Evolutionary conservation across 2,888 invertebrate species (phyloP), one percentile per base, ranked within the genome.

Genomic region (Atethmia centrago): DNA sequence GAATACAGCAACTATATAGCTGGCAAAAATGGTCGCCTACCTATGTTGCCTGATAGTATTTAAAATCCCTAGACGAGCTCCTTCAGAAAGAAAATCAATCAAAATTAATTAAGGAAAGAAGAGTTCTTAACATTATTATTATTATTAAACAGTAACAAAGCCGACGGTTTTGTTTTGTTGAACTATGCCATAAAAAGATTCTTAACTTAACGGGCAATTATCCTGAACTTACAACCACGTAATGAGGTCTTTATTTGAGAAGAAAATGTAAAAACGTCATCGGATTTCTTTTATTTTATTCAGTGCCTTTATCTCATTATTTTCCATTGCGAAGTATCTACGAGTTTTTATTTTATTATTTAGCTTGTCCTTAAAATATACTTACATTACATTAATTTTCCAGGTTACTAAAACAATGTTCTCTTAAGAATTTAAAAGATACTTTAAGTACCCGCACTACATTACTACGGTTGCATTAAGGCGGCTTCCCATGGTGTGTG

Each of bases 181-280:
- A 64, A 79, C 69, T 64, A 63, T 55, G 12, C 51, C n/a, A 71
- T 61, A 67, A 71, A 75, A 71, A 84, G 42, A 68, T 81, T 81
- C 51, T 58, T 75, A 62, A 71, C 66, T 58, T 74, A 85, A 82
- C 74, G 71, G 83, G 74, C 80, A 73, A 83, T 85, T 82, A 81
- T 79, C 71, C 74, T 83, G 79, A 83, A 83, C 77, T 79, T 80
- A 81, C 73, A 75, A 81, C 71, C 66, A 78, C 71, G 77, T 84
- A 86, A 87, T 84, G 80, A 80, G 79, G 80, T 82, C 71, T 78
- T 76, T 76, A 80, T 76, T 77, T 76, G 63, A 73, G 71, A 79
- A 84, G 74, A 74, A 71, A 79, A 71, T 69, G 66, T 77, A 66
- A 72, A 77, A 79, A 77, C 68, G 42, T 69, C 45, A 65, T 74